A percentile compares a stretch with the other conserved stretches of the same genome.
These are phyloP conservation scores for Caenorhabditis sinica DNA, from an alignment of 2,888 invertebrate species.

Conservation along the genomic window DNA sequence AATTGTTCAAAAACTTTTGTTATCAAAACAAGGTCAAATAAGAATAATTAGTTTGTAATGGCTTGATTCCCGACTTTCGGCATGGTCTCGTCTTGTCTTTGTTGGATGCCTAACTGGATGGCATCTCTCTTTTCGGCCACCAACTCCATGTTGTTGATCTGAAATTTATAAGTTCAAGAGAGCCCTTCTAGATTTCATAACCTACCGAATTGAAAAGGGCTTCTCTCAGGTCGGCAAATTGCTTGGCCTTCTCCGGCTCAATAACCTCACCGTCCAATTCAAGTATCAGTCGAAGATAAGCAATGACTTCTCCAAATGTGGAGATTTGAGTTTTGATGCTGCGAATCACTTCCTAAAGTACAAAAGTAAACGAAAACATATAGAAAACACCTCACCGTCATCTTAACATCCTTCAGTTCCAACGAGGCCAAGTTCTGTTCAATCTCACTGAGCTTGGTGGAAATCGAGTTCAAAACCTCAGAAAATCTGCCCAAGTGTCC, in stretches of 20 bases:
- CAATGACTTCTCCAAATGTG: neutral
- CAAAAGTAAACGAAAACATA: neutral
- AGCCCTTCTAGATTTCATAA: neutral
- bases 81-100: neutral
- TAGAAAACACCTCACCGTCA: neutral
- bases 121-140: neutral
- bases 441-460: neutral
- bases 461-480: neutral
- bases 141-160: slow-evolving; percentile 10
- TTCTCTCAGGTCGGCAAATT: neutral
- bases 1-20: neutral
- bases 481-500: neutral
- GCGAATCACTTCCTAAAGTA: neutral
- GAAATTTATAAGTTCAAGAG: neutral
- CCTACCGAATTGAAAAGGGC: neutral
- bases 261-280: neutral
- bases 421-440: slow-evolving; percentile 15
- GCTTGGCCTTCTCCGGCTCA: neutral
- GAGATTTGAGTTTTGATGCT: slow-evolving; percentile 22
- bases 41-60: slow-evolving; percentile 15
- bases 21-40: neutral
- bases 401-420: slow-evolving; percentile 20
- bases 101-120: neutral
- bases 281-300: neutral
- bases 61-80: neutral